Conservation (phyloP, 2,797 vertebrate genomes). For the Enteromius viviparus region DNA sequence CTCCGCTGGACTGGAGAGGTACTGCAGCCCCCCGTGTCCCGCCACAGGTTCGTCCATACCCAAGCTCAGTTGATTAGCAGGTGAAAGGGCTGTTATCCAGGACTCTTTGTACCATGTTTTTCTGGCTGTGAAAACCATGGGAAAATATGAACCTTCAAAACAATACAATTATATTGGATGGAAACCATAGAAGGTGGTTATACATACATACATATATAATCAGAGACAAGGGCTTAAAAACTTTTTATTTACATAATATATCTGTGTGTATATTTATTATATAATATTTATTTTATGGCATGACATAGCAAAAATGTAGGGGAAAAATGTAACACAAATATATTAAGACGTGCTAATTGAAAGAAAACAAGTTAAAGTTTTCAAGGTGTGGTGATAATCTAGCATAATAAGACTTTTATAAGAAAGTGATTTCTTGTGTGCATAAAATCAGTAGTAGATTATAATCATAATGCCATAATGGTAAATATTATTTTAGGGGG, state of each 20-base stretch:
- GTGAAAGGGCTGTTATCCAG: conserved; percentile 4
- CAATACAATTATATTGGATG: background rate
- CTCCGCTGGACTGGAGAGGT: conserved; percentile 11
- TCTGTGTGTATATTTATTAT: too few species aligned
- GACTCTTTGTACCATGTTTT: conserved; percentile 72
- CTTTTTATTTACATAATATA: too few species aligned
- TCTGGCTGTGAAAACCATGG: conserved; percentile 45
- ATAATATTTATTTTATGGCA: too few species aligned
- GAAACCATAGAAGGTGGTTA: background rate
- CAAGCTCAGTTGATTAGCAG: conserved; percentile 45
- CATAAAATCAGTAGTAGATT: background rate
- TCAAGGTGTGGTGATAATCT: background rate
- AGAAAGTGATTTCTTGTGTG: background rate
- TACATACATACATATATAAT: too few species aligned
- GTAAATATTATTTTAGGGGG: background rate
- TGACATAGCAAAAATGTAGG: too few species aligned
- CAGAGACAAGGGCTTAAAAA: too few species aligned
- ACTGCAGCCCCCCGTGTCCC: background rate
- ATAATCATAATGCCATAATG: background rate
- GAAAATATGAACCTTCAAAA: background rate
- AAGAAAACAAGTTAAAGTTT: background rate
- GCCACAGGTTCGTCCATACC: conserved; percentile 56
- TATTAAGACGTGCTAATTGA: background rate
- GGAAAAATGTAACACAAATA: too few species aligned
- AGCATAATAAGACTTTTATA: too few species aligned